Percentiles rank a stretch among this genome's conserved stretches.
phyloP scores from a whole-genome alignment of 1,140 invertebrate genomes.

The Heliconius melpomene region DNA sequence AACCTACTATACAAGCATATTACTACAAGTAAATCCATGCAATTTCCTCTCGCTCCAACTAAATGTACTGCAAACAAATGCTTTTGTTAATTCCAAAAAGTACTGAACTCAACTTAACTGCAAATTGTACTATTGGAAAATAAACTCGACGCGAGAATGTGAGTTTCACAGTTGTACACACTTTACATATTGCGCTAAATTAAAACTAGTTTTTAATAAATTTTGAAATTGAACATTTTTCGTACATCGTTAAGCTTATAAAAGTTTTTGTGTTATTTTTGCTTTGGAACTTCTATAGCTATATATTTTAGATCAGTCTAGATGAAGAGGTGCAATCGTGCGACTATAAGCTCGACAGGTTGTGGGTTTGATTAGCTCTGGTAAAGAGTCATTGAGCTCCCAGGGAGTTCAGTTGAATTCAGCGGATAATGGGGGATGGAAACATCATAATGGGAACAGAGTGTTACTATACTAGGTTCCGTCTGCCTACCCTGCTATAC shows the following conservation, averaged over 20 bases:
- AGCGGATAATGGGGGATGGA: too few species aligned
- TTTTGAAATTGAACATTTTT: neutral
- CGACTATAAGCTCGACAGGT: too few species aligned
- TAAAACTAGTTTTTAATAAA: constrained; percentile 15
- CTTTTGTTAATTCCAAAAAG: constrained; percentile 69
- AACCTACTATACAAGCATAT: neutral
- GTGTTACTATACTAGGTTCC: too few species aligned
- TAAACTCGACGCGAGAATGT: constrained; percentile 48
- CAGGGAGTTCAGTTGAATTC: too few species aligned
- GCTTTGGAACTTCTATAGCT: too few species aligned
- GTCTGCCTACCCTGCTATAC: too few species aligned
- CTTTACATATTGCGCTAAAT: constrained; percentile 10
- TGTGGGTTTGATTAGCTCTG: too few species aligned
- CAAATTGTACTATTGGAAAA: constrained; percentile 51
- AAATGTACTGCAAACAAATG: constrained; percentile 54
- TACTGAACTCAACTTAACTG: constrained; percentile 48
- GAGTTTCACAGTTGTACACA: constrained; percentile 31
- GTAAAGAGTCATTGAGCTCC: too few species aligned
- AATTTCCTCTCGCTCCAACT: constrained; percentile 48
- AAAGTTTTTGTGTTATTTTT: neutral
- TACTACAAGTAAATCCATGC: neutral
- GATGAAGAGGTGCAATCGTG: too few species aligned
- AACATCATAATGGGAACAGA: too few species aligned
- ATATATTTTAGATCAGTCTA: too few species aligned
- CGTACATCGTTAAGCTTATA: neutral